These are phyloP conservation scores for Agrilus cyanescens DNA, from an alignment of 2,888 invertebrate genomes.

Conservation along the genomic window DNA sequence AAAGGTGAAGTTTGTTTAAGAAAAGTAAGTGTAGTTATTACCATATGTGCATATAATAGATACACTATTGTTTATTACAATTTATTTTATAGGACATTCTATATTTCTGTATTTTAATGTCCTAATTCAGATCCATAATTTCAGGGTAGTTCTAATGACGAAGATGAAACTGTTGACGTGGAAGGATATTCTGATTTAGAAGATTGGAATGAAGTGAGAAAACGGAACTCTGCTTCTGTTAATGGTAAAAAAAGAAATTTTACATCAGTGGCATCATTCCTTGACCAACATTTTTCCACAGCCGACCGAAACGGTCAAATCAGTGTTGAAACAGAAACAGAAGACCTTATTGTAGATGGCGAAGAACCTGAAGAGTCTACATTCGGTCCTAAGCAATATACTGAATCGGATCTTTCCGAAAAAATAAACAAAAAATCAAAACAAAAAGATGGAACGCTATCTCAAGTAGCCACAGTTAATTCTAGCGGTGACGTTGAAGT, in stretches of 20 bases:
- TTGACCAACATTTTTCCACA: constrained; percentile 9
- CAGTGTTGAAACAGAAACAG: constrained; percentile 29
- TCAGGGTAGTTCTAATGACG: constrained; percentile 33
- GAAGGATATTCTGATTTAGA: constrained; percentile 47
- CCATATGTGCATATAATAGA: neutral
- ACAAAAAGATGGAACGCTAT: constrained; percentile 20
- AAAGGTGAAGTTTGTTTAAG: constrained; percentile 50
- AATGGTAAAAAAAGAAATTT: constrained; percentile 4
- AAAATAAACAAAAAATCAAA: constrained; percentile 20
- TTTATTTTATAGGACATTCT: neutral
- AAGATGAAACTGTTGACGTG: constrained; percentile 59
- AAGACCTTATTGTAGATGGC: constrained; percentile 35
- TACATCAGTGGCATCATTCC: no score
- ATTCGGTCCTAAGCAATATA: constrained; percentile 34
- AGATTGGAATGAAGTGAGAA: constrained; percentile 40
- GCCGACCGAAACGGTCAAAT: constrained; percentile 29
- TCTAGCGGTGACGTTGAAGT: constrained; percentile 35
- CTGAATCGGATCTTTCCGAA: constrained; percentile 31
- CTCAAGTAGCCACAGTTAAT: constrained; percentile 32
- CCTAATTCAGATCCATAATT: neutral
- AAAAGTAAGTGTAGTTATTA: constrained; percentile 32
- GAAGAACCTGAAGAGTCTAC: constrained; percentile 32
- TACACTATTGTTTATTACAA: neutral
- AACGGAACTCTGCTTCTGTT: constrained; percentile 10
- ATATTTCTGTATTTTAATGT: neutral